phyloP scores from a whole-genome alignment of 1,140 invertebrate species.

The Drepana arcuata region DNA sequence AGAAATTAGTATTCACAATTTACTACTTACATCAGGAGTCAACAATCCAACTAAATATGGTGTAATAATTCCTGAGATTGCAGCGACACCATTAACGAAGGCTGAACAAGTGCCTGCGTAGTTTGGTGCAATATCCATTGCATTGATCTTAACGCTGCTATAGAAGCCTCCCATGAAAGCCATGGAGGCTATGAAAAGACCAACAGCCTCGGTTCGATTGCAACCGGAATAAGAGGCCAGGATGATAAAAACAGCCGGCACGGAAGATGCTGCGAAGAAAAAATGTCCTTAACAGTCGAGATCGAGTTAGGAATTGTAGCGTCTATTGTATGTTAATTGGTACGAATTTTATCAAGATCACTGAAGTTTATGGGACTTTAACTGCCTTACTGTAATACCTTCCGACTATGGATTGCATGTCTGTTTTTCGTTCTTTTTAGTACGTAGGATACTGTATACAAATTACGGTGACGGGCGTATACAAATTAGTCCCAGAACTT shows the following conservation, averaged over 20 bases:
- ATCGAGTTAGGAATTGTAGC: slow-evolving; percentile 8
- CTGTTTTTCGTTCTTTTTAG: too few species aligned
- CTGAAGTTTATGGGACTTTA: too few species aligned
- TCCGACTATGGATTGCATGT: too few species aligned
- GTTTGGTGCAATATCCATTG: slow-evolving; percentile 87
- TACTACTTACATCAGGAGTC: slow-evolving; percentile 77
- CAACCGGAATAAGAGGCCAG: slow-evolving; percentile 87
- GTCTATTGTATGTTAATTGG: slow-evolving; percentile 1
- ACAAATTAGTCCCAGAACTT: too few species aligned
- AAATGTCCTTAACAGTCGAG: slow-evolving; percentile 19
- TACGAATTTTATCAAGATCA: too few species aligned
- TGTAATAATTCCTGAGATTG: slow-evolving; percentile 82
- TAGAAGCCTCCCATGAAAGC: slow-evolving; percentile 83
- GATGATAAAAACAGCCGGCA: slow-evolving; percentile 83
- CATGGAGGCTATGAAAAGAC: slow-evolving; percentile 81
- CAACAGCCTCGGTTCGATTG: slow-evolving; percentile 74
- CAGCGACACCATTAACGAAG: slow-evolving; percentile 87
- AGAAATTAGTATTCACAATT: too few species aligned
- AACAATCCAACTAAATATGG: slow-evolving; percentile 83
- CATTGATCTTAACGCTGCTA: slow-evolving; percentile 84
- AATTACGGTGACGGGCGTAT: too few species aligned
- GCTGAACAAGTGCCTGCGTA: slow-evolving; percentile 90
- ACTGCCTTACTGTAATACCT: too few species aligned
- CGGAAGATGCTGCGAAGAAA: slow-evolving; percentile 75
- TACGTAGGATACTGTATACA: too few species aligned